These are phyloP conservation scores for Anthonomus grandis DNA, from an alignment of 1,140 invertebrate genomes.

Conservation along the genomic window DNA sequence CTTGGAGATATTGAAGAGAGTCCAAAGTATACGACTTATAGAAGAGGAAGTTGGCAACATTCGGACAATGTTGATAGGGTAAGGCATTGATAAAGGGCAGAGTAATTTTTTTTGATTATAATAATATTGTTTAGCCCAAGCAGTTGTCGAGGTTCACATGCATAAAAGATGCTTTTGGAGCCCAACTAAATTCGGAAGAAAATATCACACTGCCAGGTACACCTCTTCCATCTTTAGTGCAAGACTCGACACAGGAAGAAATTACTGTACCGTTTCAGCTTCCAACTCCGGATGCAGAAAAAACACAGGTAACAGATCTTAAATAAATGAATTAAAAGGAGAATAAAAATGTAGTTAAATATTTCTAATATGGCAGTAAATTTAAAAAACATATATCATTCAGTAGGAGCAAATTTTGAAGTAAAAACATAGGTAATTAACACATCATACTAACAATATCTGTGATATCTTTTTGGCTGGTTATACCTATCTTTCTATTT, in stretches of 20 bases:
- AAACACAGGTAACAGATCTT: constrained; percentile 28
- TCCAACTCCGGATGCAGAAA: constrained; percentile 33
- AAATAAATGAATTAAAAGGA: background rate
- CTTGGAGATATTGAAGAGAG: constrained; percentile 44
- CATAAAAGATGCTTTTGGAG: constrained; percentile 49
- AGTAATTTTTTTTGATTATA: no score
- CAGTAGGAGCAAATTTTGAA: no score
- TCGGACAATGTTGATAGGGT: constrained; percentile 32
- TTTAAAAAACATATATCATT: no score
- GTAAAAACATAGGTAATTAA: no score
- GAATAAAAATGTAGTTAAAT: background rate
- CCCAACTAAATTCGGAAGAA: constrained; percentile 40
- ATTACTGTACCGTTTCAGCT: constrained; percentile 16
- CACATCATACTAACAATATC: no score
- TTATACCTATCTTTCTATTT: no score
- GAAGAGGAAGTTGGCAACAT: constrained; percentile 37
- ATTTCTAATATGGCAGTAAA: no score
- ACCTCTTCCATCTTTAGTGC: constrained; percentile 48
- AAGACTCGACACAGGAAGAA: constrained; percentile 34
- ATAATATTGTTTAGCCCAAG: constrained; percentile 28
- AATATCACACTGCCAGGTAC: constrained; percentile 49
- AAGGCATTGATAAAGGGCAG: no score
- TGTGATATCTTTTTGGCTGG: no score
- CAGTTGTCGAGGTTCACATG: constrained; percentile 20
- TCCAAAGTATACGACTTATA: constrained; percentile 28